Conservation (phyloP, 2,888 invertebrate species). For the Timema cristinae region DNA sequence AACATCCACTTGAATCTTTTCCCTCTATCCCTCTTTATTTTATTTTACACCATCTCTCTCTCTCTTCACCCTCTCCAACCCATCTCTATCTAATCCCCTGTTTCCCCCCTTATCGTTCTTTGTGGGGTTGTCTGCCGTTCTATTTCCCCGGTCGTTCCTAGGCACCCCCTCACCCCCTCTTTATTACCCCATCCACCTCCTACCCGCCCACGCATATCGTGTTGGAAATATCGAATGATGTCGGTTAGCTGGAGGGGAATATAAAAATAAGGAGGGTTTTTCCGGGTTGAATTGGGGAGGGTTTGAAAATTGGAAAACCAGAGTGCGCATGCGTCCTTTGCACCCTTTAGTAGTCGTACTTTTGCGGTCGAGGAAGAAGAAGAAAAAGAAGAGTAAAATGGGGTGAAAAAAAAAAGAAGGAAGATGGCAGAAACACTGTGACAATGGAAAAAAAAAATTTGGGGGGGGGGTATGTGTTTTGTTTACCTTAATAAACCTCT, state of each 20-base stretch:
- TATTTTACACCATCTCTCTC: not conserved
- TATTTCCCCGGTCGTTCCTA: slow-evolving; percentile 11
- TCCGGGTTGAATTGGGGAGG: not conserved
- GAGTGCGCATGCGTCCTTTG: slow-evolving; percentile 1
- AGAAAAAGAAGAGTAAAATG: no score
- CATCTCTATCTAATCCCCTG: not conserved
- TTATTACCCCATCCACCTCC: not conserved
- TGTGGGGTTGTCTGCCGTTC: slow-evolving; percentile 1
- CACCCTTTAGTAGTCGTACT: not conserved
- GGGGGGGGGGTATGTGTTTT: not conserved
- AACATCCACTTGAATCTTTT: not conserved
- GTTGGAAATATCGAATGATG: slow-evolving; percentile 19
- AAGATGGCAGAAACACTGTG: slow-evolving; percentile 12
- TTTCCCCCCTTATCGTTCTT: not conserved
- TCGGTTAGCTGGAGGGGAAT: slow-evolving; percentile 9
- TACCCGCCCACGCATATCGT: slow-evolving; percentile 16
- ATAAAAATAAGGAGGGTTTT: not conserved
- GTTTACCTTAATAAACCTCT: not conserved
- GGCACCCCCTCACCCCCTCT: slow-evolving; percentile 18
- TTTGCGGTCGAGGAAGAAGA: not conserved
- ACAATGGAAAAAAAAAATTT: not conserved
- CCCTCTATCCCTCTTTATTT: not conserved
- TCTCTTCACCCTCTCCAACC: not conserved
- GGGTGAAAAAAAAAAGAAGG: not conserved
- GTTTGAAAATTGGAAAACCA: slow-evolving; percentile 14